Conservation (phyloP, 2,888 invertebrate species). For the Lepas anatifera region DNA sequence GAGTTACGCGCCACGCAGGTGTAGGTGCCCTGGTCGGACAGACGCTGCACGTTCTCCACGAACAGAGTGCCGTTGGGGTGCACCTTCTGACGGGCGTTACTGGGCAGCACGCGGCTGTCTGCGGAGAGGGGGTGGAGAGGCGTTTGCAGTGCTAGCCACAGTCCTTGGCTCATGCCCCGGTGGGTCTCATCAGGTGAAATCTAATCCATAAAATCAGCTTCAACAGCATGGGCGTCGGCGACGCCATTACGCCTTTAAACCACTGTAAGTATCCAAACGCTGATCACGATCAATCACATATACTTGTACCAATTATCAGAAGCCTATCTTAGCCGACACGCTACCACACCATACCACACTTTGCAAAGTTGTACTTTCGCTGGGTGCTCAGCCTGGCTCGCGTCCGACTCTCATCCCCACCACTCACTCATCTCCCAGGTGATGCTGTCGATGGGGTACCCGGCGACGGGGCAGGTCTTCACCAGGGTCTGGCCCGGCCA, state of each 20-base stretch:
- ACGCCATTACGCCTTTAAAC: no score
- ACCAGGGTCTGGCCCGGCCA: slow-evolving; percentile 80
- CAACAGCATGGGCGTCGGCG: no score
- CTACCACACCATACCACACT: not conserved
- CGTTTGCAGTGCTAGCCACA: no score
- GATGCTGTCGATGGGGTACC: slow-evolving; percentile 84
- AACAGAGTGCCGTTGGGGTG: slow-evolving; percentile 86
- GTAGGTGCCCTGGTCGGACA: slow-evolving; percentile 85
- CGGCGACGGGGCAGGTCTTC: slow-evolving; percentile 78
- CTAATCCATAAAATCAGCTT: no score
- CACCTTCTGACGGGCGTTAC: slow-evolving; percentile 87
- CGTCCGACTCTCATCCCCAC: not conserved
- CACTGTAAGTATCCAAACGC: no score
- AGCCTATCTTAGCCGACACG: no score
- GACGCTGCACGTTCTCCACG: slow-evolving; percentile 83
- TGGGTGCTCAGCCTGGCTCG: not conserved
- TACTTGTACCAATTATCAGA: no score
- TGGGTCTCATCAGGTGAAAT: no score
- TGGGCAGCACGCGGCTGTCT: slow-evolving; percentile 73
- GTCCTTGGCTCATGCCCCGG: no score
- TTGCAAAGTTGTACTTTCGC: not conserved
- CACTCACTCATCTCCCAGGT: slow-evolving; percentile 81
- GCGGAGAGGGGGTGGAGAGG: no score
- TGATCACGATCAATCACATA: no score
- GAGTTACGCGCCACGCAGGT: slow-evolving; percentile 86